Evolutionary conservation across 2,113 vertebrate genomes (phyloP).

Genomic region (Cheilinus undulatus): DNA sequence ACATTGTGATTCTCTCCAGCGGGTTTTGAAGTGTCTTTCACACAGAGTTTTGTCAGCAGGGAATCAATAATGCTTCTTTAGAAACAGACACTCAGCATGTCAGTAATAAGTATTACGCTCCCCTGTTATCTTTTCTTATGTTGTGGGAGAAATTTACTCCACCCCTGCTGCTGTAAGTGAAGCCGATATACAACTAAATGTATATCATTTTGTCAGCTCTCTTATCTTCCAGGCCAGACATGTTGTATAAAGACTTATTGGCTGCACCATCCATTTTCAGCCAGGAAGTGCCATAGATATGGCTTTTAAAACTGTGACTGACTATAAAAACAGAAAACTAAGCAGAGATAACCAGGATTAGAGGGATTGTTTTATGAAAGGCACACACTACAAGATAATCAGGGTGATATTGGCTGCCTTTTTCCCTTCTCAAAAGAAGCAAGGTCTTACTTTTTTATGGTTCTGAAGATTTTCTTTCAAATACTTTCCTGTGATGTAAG

Average conservation of each 20-base stretch:
- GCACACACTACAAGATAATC: no score
- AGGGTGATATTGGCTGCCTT: no score
- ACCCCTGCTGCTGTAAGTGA: conserved; percentile 36
- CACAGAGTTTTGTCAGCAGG: conserved; percentile 55
- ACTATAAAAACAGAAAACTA: not conserved
- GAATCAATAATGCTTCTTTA: conserved; percentile 70
- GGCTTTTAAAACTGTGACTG: conserved; percentile 11
- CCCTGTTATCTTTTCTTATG: conserved; percentile 48
- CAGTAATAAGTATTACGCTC: conserved; percentile 60
- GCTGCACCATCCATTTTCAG: conserved; percentile 1
- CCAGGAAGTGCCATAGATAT: not conserved
- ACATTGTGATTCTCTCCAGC: conserved; percentile 50
- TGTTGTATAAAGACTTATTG: conserved; percentile 4
- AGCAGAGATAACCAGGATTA: not conserved
- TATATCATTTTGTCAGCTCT: conserved; percentile 44
- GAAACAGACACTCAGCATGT: conserved; percentile 59
- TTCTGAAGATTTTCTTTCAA: no score
- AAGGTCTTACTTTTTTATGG: no score
- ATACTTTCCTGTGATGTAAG: no score
- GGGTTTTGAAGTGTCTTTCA: conserved; percentile 55
- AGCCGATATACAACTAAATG: conserved; percentile 20
- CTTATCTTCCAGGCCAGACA: not conserved
- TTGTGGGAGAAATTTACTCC: conserved; percentile 46
- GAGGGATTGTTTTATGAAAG: not conserved
- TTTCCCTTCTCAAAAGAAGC: no score